Evolutionary conservation across 1,140 invertebrate genomes (phyloP), one percentile per base, ranked within the genome.

Genomic region (Archivesica marissinica): DNA sequence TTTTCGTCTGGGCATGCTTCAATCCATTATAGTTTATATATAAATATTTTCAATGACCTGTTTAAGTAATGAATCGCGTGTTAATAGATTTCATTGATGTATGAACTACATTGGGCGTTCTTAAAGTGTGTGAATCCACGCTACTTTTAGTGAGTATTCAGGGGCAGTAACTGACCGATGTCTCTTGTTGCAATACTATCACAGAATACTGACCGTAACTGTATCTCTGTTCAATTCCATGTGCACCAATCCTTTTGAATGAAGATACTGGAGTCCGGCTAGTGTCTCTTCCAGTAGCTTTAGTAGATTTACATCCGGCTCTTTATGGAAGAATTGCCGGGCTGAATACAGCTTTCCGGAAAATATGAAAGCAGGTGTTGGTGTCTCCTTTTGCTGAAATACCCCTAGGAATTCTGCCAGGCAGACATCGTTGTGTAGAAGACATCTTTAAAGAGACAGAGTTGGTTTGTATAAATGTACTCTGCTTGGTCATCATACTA

Each of bases 261-360:
- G 82, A 50, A 91, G 70, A 72, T 88, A 89, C 7, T 88, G 68
- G 13, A 91, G 70, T 2, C 88, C 90, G 0, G 77, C 23, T 0
- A 85, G 17, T 6, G 85, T 64, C 3, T 84, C 85, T 39, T 77
- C 52, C 28, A 90, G 39, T 0, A 89, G 17, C n/a, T 74, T 56
- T 0, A 64, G 66, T 9, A 80, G 61, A 54, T 76, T 79, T 2
- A 85, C 54, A 11, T 78, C 41, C 17, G 74, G 50, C 15, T 38
- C 28, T 25, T 56, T 39, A 15, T 38, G 30, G 35, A 85, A 44
- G 74, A 72, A 90, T 13, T 85, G 33, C 0, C 72, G 66, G 11
- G 86, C 84, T 0, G 89, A 89, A 17, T 44, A 47, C 64, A 90
- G 74, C 25, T 86, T 59, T 23, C 88, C 88, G 23, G 66, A 64